These are phyloP conservation scores for Caenorhabditis sp. DNA, from an alignment of 2,888 invertebrate species.

Conservation along the genomic window DNA sequence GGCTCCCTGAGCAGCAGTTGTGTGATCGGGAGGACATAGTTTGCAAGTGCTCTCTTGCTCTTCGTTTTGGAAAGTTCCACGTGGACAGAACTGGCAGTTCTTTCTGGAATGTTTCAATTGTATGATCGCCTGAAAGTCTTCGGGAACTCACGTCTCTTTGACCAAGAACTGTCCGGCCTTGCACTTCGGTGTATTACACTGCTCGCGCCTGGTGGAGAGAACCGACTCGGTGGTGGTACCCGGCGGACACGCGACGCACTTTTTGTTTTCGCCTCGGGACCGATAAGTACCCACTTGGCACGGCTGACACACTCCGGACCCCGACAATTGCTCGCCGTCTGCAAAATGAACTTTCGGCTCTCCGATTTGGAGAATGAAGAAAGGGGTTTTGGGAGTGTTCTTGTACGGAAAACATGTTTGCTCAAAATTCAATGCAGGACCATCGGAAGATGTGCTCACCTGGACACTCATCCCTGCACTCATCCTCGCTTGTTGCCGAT, in stretches of 20 bases:
- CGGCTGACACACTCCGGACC: constrained; percentile 91
- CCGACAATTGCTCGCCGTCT: constrained; percentile 80
- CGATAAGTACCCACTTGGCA: constrained; percentile 92
- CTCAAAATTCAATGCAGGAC: no score
- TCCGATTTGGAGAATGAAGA: neutral
- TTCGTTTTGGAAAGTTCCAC: constrained; percentile 93
- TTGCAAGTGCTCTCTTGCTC: constrained; percentile 91
- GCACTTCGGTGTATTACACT: constrained; percentile 90
- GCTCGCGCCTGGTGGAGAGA: constrained; percentile 89
- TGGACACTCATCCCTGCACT: constrained; percentile 79
- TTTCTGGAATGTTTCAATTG: constrained; percentile 81
- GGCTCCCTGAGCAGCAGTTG: constrained; percentile 83
- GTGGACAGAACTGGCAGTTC: constrained; percentile 92
- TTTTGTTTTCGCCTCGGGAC: constrained; percentile 89
- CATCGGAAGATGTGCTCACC: no score
- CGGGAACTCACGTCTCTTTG: constrained; percentile 83
- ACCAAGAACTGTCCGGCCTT: constrained; percentile 92
- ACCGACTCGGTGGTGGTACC: constrained; percentile 91
- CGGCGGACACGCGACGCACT: constrained; percentile 90
- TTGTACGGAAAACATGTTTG: no score
- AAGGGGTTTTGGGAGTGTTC: neutral
- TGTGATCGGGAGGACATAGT: constrained; percentile 92
- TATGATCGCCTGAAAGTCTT: neutral
- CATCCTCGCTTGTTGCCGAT: constrained; percentile 71
- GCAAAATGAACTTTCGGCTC: constrained; percentile 3